Conservation (phyloP, 2,113 vertebrate genomes). For the Caloenas nicobarica region DNA sequence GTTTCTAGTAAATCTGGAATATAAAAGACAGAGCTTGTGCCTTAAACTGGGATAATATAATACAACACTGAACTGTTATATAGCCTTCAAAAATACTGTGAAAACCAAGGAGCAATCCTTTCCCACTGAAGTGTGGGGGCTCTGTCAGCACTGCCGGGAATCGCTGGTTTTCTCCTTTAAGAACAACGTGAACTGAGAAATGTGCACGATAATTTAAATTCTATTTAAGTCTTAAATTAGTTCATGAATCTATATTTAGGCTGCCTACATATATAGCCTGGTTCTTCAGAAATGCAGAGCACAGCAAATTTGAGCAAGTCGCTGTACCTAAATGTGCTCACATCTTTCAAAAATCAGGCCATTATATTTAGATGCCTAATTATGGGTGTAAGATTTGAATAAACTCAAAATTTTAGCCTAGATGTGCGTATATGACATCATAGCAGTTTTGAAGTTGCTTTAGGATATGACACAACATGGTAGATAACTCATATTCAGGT, state of each 20-base stretch:
- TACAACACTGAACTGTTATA: not conserved
- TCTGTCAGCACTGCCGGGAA: not conserved
- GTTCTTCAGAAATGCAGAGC: slow-evolving; percentile 44
- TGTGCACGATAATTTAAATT: not conserved
- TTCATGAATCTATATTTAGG: slow-evolving; percentile 35
- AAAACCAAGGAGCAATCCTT: not conserved
- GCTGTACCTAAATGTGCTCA: not conserved
- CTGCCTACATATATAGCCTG: slow-evolving; percentile 43
- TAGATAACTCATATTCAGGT: not conserved
- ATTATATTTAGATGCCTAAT: slow-evolving; percentile 49
- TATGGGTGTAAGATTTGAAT: not conserved
- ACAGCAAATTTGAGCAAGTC: not conserved
- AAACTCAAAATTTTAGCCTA: not conserved
- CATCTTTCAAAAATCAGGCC: slow-evolving; percentile 11
- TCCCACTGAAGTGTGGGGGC: not conserved
- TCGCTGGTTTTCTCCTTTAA: not conserved
- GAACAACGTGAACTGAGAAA: not conserved
- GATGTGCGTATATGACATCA: not conserved
- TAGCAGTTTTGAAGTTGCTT: not conserved
- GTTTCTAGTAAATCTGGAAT: not conserved
- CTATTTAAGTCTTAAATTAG: slow-evolving; percentile 21
- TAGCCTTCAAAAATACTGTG: not conserved
- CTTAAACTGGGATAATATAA: not conserved
- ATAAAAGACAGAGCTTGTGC: not conserved
- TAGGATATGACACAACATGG: not conserved